Percentiles rank a stretch among this genome's conserved stretches.
These are phyloP conservation scores for Brachionus paranguensis DNA, from an alignment of 1,140 invertebrate species.

Conservation along the genomic window DNA sequence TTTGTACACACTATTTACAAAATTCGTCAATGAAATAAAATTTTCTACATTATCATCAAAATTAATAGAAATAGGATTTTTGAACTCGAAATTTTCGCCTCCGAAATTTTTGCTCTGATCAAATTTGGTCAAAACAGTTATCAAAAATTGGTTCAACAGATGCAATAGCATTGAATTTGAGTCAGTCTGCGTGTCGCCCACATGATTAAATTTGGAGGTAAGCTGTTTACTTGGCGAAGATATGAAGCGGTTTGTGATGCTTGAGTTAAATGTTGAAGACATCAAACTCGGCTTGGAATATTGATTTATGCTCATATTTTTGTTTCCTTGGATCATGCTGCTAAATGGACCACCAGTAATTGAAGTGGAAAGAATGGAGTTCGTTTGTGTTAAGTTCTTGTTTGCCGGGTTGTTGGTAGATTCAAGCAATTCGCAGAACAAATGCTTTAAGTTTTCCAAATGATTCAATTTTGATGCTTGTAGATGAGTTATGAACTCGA, in stretches of 20 bases:
- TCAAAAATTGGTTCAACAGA: slow-evolving; percentile 21
- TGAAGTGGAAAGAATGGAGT: not conserved
- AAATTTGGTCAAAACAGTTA: not conserved
- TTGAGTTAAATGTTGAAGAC: not conserved
- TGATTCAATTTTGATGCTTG: not conserved
- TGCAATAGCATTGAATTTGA: not conserved
- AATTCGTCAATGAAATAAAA: not conserved
- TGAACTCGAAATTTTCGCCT: not conserved
- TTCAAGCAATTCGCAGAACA: not conserved
- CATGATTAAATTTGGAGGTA: not conserved
- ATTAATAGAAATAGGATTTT: slow-evolving; percentile 1
- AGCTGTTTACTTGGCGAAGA: not conserved
- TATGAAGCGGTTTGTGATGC: not conserved
- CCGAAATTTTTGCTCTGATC: not conserved
- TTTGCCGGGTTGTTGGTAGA: not conserved
- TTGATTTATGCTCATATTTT: slow-evolving; percentile 8
- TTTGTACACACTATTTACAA: not conserved
- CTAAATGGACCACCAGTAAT: not conserved
- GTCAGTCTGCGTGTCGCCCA: not conserved
- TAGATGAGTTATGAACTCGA: not conserved
- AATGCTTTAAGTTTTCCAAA: not conserved
- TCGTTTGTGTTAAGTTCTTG: not conserved
- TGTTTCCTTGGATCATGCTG: not conserved
- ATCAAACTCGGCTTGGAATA: not conserved
- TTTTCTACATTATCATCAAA: slow-evolving; percentile 29